Conservation (phyloP, 2,113 vertebrate genomes). For the Microcebus tavaratra region DNA sequence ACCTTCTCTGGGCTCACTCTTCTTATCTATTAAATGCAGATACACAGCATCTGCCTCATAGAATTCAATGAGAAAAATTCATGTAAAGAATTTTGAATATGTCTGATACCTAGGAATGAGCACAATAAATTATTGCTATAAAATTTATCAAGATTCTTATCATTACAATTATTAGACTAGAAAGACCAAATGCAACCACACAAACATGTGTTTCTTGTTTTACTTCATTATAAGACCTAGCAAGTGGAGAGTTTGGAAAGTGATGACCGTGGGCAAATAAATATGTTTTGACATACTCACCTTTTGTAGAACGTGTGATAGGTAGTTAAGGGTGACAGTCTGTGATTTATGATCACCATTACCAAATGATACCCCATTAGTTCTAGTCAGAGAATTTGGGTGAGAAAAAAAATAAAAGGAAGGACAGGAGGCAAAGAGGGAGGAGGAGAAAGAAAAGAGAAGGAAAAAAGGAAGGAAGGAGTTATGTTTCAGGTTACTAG, state of each 20-base stretch:
- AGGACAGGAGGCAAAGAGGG: not conserved
- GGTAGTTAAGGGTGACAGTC: slow-evolving; percentile 39
- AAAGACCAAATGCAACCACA: not conserved
- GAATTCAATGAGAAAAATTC: not conserved
- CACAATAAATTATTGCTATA: not conserved
- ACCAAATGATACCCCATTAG: slow-evolving; percentile 24
- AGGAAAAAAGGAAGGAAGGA: not conserved
- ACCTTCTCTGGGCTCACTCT: not conserved
- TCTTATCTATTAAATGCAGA: not conserved
- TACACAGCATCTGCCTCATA: not conserved
- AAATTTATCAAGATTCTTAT: slow-evolving; percentile 20
- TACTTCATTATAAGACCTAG: not conserved
- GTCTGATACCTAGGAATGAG: not conserved
- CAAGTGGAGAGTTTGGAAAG: not conserved
- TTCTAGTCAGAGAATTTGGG: not conserved
- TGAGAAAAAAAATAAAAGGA: not conserved
- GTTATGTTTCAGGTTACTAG: not conserved
- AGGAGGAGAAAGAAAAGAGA: not conserved
- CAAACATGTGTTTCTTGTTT: slow-evolving; percentile 56
- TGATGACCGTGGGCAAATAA: not conserved
- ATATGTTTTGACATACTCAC: not conserved
- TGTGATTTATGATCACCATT: slow-evolving; percentile 58
- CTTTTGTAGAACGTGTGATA: slow-evolving; percentile 29
- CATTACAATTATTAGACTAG: not conserved
- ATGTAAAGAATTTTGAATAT: not conserved